Percentiles rank a stretch among this genome's conserved stretches.
phyloP scores from a whole-genome alignment of 2,113 vertebrate genomes.

The Zeus faber region DNA sequence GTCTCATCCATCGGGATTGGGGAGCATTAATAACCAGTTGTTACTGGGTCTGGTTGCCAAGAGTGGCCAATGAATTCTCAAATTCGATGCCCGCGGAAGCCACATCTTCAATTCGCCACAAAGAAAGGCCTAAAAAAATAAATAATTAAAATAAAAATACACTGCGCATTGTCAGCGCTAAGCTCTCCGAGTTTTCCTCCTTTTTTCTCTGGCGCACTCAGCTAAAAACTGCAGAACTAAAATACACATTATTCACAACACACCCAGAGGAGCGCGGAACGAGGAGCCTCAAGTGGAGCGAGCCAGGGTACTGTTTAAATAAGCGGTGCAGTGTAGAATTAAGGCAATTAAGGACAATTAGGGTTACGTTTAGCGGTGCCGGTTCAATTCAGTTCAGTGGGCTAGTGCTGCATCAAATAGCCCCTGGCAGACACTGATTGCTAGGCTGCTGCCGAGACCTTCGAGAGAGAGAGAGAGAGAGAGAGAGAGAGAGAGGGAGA shows the following conservation, averaged over 20 bases:
- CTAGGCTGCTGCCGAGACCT: constrained; percentile 34
- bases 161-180: too few relatives aligned
- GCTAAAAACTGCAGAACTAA: constrained; percentile 12
- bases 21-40: not conserved
- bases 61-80: constrained; percentile 2
- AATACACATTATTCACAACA: constrained; percentile 4
- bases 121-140: too few relatives aligned
- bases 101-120: too few relatives aligned
- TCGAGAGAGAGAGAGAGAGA: constrained; percentile 19
- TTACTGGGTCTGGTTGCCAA: not conserved
- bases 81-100: too few relatives aligned
- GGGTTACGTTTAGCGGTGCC: constrained; percentile 54
- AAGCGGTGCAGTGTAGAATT: constrained; percentile 55
- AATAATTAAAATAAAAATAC: too few relatives aligned
- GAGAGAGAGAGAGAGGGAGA: not conserved
- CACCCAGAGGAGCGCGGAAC: constrained; percentile 27
- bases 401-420: constrained; percentile 51
- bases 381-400: constrained; percentile 48
- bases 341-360: constrained; percentile 70
- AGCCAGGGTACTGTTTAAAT: constrained; percentile 53
- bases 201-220: constrained; percentile 4
- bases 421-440: constrained; percentile 56
- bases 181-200: too few relatives aligned
- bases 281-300: constrained; percentile 46
- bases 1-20: constrained; percentile 6